Conservation (phyloP, 1,140 invertebrate genomes). For the Armadillidium nasatum region DNA sequence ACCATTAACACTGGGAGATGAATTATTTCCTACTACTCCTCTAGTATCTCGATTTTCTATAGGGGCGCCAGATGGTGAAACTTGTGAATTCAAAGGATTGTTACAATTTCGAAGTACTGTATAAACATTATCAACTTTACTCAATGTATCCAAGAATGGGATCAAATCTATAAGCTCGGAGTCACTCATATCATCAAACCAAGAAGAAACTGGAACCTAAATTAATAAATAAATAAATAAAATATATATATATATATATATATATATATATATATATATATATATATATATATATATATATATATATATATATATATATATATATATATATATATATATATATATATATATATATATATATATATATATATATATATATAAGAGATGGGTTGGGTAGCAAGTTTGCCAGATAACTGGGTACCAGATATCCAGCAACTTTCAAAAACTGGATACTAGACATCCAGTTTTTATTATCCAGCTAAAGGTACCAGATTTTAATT, state of each 20-base stretch:
- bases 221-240: too few relatives aligned
- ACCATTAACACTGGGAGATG: not conserved
- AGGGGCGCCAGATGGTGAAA: not conserved
- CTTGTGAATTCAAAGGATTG: not conserved
- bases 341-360: too few relatives aligned
- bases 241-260: not conserved
- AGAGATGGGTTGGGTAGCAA: too few relatives aligned
- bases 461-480: too few relatives aligned
- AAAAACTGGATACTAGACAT: too few relatives aligned
- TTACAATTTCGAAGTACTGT: constrained; percentile 72
- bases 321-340: too few relatives aligned
- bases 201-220: constrained; percentile 91
- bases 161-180: constrained; percentile 90
- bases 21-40: not conserved
- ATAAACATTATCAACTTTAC: constrained; percentile 89
- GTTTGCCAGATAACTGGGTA: too few relatives aligned
- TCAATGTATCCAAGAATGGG: constrained; percentile 91
- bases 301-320: not conserved
- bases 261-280: too few relatives aligned
- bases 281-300: not conserved
- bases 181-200: constrained; percentile 96
- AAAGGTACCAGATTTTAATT: too few relatives aligned
- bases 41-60: not conserved
- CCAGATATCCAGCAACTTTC: too few relatives aligned
- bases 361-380: too few relatives aligned